Conservation (phyloP, 2,888 invertebrate species). For the Theretra japonica region DNA sequence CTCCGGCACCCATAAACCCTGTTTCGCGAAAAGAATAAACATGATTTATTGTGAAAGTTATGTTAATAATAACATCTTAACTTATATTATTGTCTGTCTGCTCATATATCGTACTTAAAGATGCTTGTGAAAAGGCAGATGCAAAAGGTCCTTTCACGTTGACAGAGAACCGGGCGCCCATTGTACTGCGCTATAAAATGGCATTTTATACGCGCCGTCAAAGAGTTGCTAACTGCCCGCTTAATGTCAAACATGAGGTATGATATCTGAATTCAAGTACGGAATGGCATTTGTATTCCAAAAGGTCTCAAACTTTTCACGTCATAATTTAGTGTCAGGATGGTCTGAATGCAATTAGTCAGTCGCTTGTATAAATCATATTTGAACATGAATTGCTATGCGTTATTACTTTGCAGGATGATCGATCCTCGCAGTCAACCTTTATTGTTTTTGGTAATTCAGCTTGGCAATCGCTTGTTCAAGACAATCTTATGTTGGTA, state of each 20-base stretch:
- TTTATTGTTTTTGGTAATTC: neutral
- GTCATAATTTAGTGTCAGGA: neutral
- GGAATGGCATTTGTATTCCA: neutral
- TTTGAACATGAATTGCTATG: neutral
- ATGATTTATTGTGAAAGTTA: constrained; percentile 70
- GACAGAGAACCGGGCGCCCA: constrained; percentile 19
- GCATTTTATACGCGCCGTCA: constrained; percentile 24
- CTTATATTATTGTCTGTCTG: constrained; percentile 46
- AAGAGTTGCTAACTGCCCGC: constrained; percentile 27
- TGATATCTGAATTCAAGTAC: constrained; percentile 16
- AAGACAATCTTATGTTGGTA: neutral
- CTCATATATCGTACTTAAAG: constrained; percentile 29
- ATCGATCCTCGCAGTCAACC: neutral
- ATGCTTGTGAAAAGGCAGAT: constrained; percentile 29
- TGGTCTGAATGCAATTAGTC: neutral
- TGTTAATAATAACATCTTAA: constrained; percentile 61
- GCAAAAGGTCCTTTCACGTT: constrained; percentile 19
- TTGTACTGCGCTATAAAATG: constrained; percentile 22
- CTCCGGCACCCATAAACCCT: constrained; percentile 66
- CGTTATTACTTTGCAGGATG: neutral
- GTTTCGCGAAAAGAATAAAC: constrained; percentile 66
- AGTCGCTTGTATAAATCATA: neutral
- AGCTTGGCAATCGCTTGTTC: neutral
- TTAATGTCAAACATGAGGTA: constrained; percentile 19
- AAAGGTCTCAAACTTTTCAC: constrained; percentile 5